phyloP scores from a whole-genome alignment of 2,113 vertebrate genomes.

The Perca flavescens region DNA sequence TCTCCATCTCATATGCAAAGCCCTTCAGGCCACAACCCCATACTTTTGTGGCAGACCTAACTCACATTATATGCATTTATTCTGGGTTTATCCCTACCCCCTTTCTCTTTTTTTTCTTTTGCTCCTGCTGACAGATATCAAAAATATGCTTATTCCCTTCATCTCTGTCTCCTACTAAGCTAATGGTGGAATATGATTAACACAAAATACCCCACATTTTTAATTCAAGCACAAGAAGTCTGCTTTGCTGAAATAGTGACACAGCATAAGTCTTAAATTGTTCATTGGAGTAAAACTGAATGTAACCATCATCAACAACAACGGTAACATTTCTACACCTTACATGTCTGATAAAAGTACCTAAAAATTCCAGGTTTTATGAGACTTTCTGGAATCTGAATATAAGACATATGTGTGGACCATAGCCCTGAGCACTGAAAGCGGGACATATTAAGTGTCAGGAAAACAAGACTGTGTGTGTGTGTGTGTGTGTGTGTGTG shows the following conservation, averaged over 20 bases:
- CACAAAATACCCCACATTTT: not conserved
- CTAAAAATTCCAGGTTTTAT: not conserved
- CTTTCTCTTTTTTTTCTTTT: constrained; percentile 33
- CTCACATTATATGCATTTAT: constrained; percentile 79
- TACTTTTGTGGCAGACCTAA: constrained; percentile 84
- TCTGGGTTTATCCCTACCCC: constrained; percentile 63
- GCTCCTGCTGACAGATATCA: constrained; percentile 4
- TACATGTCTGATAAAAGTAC: not conserved
- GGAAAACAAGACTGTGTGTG: constrained; percentile 32
- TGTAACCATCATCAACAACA: not conserved
- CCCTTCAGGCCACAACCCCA: constrained; percentile 82
- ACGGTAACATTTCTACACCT: not conserved
- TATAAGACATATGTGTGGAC: constrained; percentile 24
- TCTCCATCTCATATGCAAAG: constrained; percentile 74
- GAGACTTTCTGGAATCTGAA: not conserved
- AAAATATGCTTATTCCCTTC: not conserved
- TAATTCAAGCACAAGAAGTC: not conserved
- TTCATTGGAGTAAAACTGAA: not conserved
- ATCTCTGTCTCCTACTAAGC: not conserved
- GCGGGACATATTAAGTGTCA: constrained; percentile 44
- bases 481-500: too few species aligned
- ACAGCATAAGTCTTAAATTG: not conserved
- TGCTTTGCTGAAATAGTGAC: not conserved
- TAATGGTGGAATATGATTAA: constrained; percentile 30
- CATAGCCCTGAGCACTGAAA: constrained; percentile 25